Evolutionary conservation across 2,113 vertebrate genomes (phyloP).

Genomic region (Aptenodytes patagonicus): DNA sequence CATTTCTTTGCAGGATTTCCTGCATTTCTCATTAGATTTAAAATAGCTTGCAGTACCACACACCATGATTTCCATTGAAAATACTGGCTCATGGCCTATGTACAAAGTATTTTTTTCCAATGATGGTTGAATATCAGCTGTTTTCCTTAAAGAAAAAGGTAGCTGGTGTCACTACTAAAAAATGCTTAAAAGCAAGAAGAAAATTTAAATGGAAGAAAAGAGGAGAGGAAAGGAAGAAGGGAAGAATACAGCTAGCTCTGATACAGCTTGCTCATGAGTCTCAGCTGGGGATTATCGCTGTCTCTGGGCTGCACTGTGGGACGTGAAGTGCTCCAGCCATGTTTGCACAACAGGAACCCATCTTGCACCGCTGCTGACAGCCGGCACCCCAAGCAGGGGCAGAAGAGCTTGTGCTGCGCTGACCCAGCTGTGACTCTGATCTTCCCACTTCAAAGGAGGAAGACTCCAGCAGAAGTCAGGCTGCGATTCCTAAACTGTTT

Average conservation of each 20-base stretch:
- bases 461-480: conserved; percentile 1
- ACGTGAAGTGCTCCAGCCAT: fast-evolving
- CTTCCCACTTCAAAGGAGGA: conserved; percentile 40
- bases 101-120: not conserved
- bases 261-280: not conserved
- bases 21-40: conserved; percentile 20
- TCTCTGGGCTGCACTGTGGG: not conserved
- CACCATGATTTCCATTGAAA: not conserved
- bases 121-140: not conserved
- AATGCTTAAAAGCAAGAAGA: not conserved
- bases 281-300: not conserved
- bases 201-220: not conserved
- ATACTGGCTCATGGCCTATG: not conserved
- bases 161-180: not conserved
- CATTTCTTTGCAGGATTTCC: not conserved
- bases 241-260: not conserved
- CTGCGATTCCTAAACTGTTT: conserved; percentile 28
- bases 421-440: conserved; percentile 9
- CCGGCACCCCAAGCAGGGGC: not conserved
- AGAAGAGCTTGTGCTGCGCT: not conserved
- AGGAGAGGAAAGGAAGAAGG: not conserved
- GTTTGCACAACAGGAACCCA: not conserved
- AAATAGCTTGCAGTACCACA: not conserved
- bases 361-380: not conserved
- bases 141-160: not conserved